Evolutionary conservation across 2,797 vertebrate species (phyloP).

Genomic region (Pseudopleuronectes americanus): DNA sequence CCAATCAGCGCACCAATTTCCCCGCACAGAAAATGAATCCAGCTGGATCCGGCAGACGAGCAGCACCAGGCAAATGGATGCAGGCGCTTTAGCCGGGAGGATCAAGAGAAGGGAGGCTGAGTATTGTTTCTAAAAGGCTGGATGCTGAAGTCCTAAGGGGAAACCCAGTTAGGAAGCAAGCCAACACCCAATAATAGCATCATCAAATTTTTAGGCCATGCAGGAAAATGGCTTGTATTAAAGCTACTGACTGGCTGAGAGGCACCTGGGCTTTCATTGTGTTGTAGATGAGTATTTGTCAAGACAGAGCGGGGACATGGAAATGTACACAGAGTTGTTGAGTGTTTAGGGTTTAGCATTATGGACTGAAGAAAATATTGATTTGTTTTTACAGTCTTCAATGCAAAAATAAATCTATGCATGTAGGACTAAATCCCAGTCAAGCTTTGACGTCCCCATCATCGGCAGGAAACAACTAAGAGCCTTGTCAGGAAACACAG

Average conservation of each 20-base stretch:
- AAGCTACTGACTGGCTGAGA: slow-evolving; percentile 24
- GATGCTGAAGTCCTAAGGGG: slow-evolving; percentile 68
- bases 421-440: neutral
- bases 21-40: slow-evolving; percentile 78
- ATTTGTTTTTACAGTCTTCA: neutral
- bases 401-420: neutral
- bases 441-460: slow-evolving; percentile 10
- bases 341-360: no score
- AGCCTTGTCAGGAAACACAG: slow-evolving; percentile 52
- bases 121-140: slow-evolving; percentile 75
- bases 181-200: slow-evolving; percentile 71
- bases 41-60: slow-evolving; percentile 61
- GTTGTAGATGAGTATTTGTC: slow-evolving; percentile 16
- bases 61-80: slow-evolving; percentile 69
- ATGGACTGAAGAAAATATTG: neutral
- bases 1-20: slow-evolving; percentile 79
- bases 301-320: neutral
- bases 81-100: slow-evolving; percentile 53
- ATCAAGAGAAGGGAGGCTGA: slow-evolving; percentile 55
- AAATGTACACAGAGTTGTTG: no score
- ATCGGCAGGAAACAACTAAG: slow-evolving; percentile 43
- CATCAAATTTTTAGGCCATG: slow-evolving; percentile 67
- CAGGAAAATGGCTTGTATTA: slow-evolving; percentile 54
- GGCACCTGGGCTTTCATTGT: slow-evolving; percentile 25
- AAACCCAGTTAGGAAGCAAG: slow-evolving; percentile 66